These are phyloP conservation scores for Spialia ferax DNA, from an alignment of 2,888 invertebrate species.

Conservation along the genomic window DNA sequence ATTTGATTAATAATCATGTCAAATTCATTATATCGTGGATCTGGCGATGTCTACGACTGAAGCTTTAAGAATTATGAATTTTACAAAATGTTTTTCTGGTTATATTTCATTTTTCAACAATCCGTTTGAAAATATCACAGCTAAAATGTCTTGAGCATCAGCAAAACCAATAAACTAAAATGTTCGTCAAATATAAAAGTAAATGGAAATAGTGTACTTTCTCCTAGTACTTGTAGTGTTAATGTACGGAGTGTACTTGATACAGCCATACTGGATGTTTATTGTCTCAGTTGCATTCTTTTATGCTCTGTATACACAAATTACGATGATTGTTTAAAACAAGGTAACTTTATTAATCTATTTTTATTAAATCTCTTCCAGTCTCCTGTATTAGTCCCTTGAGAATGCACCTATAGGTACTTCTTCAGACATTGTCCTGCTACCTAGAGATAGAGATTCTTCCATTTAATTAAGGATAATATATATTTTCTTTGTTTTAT, in stretches of 20 bases:
- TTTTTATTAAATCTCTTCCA: background rate
- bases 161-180: slow-evolving; percentile 3
- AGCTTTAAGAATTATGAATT: no score
- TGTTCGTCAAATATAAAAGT: slow-evolving; percentile 47
- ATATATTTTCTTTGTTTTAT: no score
- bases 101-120: no score
- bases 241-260: slow-evolving; percentile 63
- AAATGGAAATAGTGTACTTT: slow-evolving; percentile 78
- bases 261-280: slow-evolving; percentile 73
- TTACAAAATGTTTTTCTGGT: no score
- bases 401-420: no score
- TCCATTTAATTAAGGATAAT: no score
- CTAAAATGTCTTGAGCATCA: background rate
- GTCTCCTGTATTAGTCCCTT: no score
- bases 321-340: slow-evolving; percentile 60
- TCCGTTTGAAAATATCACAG: background rate
- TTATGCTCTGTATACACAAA: slow-evolving; percentile 63
- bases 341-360: slow-evolving; percentile 39
- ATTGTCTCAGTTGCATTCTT: slow-evolving; percentile 59
- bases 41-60: no score
- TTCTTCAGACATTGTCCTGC: no score
- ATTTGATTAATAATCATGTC: no score
- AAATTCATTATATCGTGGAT: no score
- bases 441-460: no score
- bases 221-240: slow-evolving; percentile 58